Base-by-base conservation (phyloP, 2,888 invertebrate genomes). In the Xylota sylvarum region DNA sequence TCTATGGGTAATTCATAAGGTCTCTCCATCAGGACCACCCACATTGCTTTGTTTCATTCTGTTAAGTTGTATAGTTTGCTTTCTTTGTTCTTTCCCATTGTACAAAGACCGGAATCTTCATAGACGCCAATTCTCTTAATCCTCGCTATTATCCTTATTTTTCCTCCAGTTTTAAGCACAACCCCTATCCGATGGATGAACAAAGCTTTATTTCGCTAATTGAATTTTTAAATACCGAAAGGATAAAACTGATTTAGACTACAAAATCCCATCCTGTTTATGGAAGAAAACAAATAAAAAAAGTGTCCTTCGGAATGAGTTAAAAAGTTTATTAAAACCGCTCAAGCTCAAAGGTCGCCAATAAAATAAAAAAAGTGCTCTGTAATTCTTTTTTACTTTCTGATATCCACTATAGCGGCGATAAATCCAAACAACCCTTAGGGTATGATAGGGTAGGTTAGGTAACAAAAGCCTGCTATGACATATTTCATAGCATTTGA, bases 81-180 rank as follows among this genome's bases (percentile, higher is more conserved):
- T 23, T 23, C 23, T 23, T 23, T 23, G 23, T 23, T 23, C 23
- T 23, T 23, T 3, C 2, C 23, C 23, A 23, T 23, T 23, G 23
- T 3, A 23, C 23, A 23, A 23, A 23, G 23, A 23, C 23, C 23
- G 23, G 23, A 23, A 32, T 5, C 32, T 5, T 19, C 27, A 52
- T n/a, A 12, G 52, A 52, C 52, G 52, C n/a, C 27, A n/a, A 52
- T 52, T 52, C 27, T 27, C 6, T 52, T 27, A 52, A 52, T 56
- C 32, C 32, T 32, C 17, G 17, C 17, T 2, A 32, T 32, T 56
- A 32, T 32, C 30, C 32, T 32, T 23, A 35, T 37, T 37, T 10
- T 37, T 37, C 37, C 10, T 37, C 10, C 10, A 14, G 35, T 4
- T 5, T 56, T 56, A 32, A 32, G 32, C 32, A 32, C 30, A 56